Evolutionary conservation across 2,888 invertebrate genomes (phyloP), one percentile per base, ranked within the genome.

Genomic region (Priocnemis perturbator): DNA sequence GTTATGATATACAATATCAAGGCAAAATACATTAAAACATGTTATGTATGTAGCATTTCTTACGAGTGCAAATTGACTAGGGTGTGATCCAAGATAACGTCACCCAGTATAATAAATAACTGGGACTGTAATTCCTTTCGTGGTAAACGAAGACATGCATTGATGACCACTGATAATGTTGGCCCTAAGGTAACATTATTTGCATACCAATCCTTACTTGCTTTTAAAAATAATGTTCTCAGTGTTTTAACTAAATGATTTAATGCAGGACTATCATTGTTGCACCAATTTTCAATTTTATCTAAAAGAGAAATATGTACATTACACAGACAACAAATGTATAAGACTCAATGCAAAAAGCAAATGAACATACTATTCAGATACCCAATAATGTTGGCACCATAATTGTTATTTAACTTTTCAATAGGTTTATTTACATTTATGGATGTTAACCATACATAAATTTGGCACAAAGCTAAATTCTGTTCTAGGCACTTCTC

Each of bases 401-500:
- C 81, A 20, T 78, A 64, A 11, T 91, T 86, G 78, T 91, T 87
- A 50, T 80, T 78, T 37, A 89, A 78, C 65, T 90, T 87, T 69
- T 86, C 87, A 69, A 90, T 90, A 87, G 88, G 26, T 89, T 90
- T 58, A 92, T 89, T 47, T 88, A 81, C 71, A 91, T 91, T 81
- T 90, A 92, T 37, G 92, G 86, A 82, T 30, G 84, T 79, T 59
- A 86, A 83, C 88, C 88, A 89, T 57, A 85, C 60, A 37, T 83
- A 86, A 64, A 88, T 82, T 65, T 90, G 90, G 67, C 91, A 90
- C 48, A 93, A 83, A 5, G 89, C 87, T 3, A 93, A 86, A 85
- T 93, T 93, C 79, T 92, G 91, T 45, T 89, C 87, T 1, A 90
- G 71, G 78, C 92, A 93, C 69, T 89, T 86, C 17, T 89, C 87